Conservation (phyloP, 1,140 invertebrate species). For the Muscidifurax raptorellus region DNA sequence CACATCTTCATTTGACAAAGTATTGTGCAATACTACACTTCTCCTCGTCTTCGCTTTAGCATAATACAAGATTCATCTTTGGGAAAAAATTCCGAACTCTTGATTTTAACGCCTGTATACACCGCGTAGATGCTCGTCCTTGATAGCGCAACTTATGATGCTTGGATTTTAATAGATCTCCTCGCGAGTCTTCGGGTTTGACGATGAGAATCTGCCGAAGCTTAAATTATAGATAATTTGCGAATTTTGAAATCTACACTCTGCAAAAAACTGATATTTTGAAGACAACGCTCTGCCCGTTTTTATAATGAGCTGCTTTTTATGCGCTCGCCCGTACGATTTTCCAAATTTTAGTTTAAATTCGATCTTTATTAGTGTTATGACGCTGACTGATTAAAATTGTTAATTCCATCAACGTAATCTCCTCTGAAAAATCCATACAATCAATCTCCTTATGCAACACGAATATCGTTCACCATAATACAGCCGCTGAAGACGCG, state of each 20-base stretch:
- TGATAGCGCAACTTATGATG: background rate
- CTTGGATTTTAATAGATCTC: slow-evolving; percentile 8
- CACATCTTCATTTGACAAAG: background rate
- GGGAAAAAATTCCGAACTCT: slow-evolving; percentile 21
- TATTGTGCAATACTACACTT: slow-evolving; percentile 8
- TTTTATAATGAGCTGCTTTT: background rate
- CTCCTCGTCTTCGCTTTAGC: background rate
- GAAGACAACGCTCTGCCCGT: too few species aligned
- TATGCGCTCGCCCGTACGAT: background rate
- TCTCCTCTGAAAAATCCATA: background rate
- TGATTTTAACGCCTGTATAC: slow-evolving; percentile 2
- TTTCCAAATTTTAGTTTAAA: background rate
- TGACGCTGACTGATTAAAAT: background rate
- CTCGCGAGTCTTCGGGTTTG: background rate
- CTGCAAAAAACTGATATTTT: too few species aligned
- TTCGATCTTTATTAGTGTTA: background rate
- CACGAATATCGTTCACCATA: too few species aligned
- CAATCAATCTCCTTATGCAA: slow-evolving; percentile 13
- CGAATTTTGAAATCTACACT: too few species aligned
- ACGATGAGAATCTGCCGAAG: too few species aligned
- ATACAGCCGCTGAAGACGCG: background rate
- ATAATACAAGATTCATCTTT: background rate
- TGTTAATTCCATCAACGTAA: background rate
- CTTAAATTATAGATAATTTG: too few species aligned
- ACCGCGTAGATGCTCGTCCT: background rate